Evolutionary conservation across 2,888 invertebrate species (phyloP).

Genomic region (Cantharis flavilabris): DNA sequence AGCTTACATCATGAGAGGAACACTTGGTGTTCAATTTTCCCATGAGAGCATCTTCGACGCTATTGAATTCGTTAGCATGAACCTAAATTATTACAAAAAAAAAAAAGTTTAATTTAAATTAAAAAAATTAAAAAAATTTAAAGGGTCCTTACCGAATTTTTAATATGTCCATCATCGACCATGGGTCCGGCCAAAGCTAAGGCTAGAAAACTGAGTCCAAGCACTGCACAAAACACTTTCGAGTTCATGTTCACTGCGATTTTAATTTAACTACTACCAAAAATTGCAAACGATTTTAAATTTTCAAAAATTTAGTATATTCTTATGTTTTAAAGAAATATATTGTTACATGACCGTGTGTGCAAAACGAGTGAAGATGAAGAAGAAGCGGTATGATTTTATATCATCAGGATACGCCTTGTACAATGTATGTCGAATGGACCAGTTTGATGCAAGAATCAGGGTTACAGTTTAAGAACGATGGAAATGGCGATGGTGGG

Average conservation of each 20-base stretch:
- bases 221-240: slow-evolving; percentile 53
- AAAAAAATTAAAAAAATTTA: neutral
- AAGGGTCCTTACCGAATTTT: slow-evolving; percentile 50
- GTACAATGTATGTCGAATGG: slow-evolving; percentile 55
- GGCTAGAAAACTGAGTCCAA: slow-evolving; percentile 43
- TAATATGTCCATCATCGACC: slow-evolving; percentile 50
- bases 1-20: slow-evolving; percentile 74
- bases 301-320: slow-evolving; percentile 5
- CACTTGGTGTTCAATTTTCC: slow-evolving; percentile 79
- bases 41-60: slow-evolving; percentile 71
- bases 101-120: neutral
- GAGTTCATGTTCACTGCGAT: slow-evolving; percentile 44
- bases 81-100: slow-evolving; percentile 48
- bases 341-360: slow-evolving; percentile 48
- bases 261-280: neutral
- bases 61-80: slow-evolving; percentile 51
- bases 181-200: slow-evolving; percentile 49
- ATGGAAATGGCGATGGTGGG: slow-evolving; percentile 19
- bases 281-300: slow-evolving; percentile 3
- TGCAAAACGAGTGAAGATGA: slow-evolving; percentile 52
- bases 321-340: slow-evolving; percentile 14
- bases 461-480: slow-evolving; percentile 46
- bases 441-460: slow-evolving; percentile 53
- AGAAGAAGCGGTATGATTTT: slow-evolving; percentile 52
- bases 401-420: slow-evolving; percentile 48